Evolutionary conservation across 1,140 invertebrate genomes (phyloP).

Genomic region (Drosophila bipectinata): DNA sequence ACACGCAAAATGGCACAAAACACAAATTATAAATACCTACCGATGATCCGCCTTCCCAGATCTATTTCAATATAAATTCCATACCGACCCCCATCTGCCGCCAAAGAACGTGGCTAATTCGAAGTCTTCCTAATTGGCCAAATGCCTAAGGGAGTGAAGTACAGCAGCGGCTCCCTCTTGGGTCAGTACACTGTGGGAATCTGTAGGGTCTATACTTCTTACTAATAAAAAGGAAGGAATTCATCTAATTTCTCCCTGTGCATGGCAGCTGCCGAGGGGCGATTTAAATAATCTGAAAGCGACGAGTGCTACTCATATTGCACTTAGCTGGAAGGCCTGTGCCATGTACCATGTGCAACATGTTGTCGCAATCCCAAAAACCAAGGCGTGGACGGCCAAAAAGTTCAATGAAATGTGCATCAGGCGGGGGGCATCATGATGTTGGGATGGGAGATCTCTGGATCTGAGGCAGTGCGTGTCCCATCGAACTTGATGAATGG

Average conservation of each 20-base stretch:
- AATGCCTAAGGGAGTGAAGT: not conserved
- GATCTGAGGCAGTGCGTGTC: conserved; percentile 44
- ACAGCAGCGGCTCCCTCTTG: conserved; percentile 1
- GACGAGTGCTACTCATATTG: conserved; percentile 77
- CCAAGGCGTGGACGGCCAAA: conserved; percentile 45
- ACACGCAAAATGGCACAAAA: not conserved
- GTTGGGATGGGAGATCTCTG: conserved; percentile 4
- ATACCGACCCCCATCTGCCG: conserved; percentile 18
- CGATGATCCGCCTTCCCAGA: conserved; percentile 18
- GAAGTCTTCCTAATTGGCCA: conserved; percentile 23
- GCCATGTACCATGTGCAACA: conserved; percentile 66
- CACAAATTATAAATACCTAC: conserved; percentile 32
- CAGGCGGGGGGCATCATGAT: not conserved
- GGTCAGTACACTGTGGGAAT: conserved; percentile 8
- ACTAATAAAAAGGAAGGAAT: not conserved
- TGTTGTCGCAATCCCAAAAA: conserved; percentile 65
- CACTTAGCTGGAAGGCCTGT: conserved; percentile 60
- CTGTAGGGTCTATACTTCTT: not conserved
- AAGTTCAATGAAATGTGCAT: conserved; percentile 67
- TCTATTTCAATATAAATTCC: conserved; percentile 15
- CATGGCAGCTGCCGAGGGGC: conserved; percentile 42
- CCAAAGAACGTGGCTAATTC: conserved; percentile 37
- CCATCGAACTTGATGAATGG: conserved; percentile 76
- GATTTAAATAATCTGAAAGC: conserved; percentile 70
- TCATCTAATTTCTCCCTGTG: not conserved